Base-by-base conservation (phyloP, 2,888 invertebrate species). In the Hymenopus coronatus region DNA sequence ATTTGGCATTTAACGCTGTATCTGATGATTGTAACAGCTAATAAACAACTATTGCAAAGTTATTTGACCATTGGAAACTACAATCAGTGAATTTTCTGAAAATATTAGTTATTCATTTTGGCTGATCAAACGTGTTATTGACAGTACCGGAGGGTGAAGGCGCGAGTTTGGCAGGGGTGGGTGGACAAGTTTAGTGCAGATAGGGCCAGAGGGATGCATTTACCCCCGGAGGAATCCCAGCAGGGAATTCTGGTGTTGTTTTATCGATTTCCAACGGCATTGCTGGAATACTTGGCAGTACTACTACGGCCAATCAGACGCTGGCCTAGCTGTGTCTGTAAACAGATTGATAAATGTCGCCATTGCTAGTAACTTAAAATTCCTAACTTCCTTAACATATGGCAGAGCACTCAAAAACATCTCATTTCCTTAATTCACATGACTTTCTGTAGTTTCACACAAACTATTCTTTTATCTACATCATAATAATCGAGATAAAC, bases 211-310 rank as follows among this genome's bases (percentile, higher is more conserved):
- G 54, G 87, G 87, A 15, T 82, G 82, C 82, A 82, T 87, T 87
- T 87, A 87, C 28, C 82, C 46, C 46, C 82, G 33, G 33, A 82
- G 87, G 82, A 87, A 87, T 87, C 87, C 82, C 28, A 30, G 87
- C 87, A 33, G 81, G 87, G 33, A 87, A 87, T 87, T 82, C 87
- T 87, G 87, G 30, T 89, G 89, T 88, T 88, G 88, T 89, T 89
- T 88, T 85, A 89, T 89, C 83, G 89, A 85, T 88, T 87, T 88
- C 88, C 82, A 30, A 84, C 84, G 84, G 81, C 54, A 89, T 40
- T 27, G 70, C 84, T 84, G 83, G 88, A 89, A 88, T 84, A 83
- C 84, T 86, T 86, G 81, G 86, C 20, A 70, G 25, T 20, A 4
- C 20, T 25, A 25, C 54, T 20, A 20, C 54, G 25, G 54, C 15